Evolutionary conservation across 2,797 vertebrate genomes (phyloP).

Genomic region (Intellagama lesueurii): DNA sequence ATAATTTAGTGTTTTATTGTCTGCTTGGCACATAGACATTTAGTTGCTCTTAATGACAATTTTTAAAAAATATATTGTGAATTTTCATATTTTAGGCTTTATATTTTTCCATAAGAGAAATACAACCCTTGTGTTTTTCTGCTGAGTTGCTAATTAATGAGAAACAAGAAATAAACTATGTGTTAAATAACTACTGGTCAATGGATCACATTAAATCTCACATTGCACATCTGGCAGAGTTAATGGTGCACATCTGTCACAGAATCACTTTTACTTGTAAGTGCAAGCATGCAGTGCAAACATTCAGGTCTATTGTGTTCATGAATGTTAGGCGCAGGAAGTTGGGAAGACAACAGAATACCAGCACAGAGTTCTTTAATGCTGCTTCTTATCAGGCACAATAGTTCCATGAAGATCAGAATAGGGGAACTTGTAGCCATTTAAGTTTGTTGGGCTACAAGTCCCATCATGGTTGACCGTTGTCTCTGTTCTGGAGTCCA

Average conservation of each 20-base stretch:
- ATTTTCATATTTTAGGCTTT: not conserved
- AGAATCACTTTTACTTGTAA: not conserved
- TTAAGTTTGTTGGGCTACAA: not conserved
- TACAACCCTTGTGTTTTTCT: not conserved
- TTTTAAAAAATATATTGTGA: not conserved
- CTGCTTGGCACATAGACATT: not conserved
- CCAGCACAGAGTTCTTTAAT: not conserved
- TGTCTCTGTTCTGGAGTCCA: not conserved
- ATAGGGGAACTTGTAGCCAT: not conserved
- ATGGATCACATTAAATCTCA: not conserved
- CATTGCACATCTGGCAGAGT: not conserved
- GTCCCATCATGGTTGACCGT: not conserved
- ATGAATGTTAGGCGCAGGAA: not conserved
- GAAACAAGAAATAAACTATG: not conserved
- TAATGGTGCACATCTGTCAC: not conserved
- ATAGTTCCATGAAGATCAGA: not conserved
- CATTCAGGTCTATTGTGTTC: not conserved
- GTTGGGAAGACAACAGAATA: too few relatives aligned
- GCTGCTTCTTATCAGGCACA: not conserved
- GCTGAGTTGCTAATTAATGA: not conserved
- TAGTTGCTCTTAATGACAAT: not conserved
- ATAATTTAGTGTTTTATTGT: not conserved
- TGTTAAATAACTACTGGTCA: not conserved
- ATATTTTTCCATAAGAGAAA: conserved; percentile 10
- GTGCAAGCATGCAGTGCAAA: too few relatives aligned